A percentile compares a stretch with the other conserved stretches of the same genome.
Evolutionary conservation across 1,140 invertebrate genomes (phyloP).

Genomic region (Copidosoma floridanum): DNA sequence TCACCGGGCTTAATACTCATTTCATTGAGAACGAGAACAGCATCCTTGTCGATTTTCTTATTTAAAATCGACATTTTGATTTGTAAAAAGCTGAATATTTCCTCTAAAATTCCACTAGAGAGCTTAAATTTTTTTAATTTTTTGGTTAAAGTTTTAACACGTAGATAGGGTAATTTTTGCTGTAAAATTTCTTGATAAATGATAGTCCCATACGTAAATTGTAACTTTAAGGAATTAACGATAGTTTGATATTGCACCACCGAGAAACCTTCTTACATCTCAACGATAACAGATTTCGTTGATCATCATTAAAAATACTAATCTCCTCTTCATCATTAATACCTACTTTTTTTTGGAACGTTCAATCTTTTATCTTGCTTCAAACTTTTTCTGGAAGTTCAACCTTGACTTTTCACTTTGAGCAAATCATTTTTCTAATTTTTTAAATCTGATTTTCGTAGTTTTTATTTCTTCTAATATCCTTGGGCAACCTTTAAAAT

Average conservation of each 20-base stretch:
- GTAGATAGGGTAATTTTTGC: conserved; percentile 17
- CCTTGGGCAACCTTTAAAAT: too few relatives aligned
- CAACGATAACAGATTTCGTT: too few relatives aligned
- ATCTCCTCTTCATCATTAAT: too few relatives aligned
- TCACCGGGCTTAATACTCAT: conserved; percentile 2
- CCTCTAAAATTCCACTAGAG: conserved; percentile 16
- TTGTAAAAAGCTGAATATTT: conserved; percentile 23
- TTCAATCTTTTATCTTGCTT: too few relatives aligned
- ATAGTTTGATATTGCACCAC: conserved; percentile 21
- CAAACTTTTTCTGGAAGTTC: too few relatives aligned
- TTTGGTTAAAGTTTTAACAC: conserved; percentile 19
- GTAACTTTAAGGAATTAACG: conserved; percentile 19
- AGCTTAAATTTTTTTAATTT: conserved; percentile 22
- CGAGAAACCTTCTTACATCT: conserved; percentile 11
- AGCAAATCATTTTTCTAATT: too few relatives aligned
- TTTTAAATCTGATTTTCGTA: too few relatives aligned
- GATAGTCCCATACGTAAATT: conserved; percentile 18
- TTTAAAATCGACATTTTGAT: conserved; percentile 16
- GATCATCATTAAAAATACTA: too few relatives aligned
- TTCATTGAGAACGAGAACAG: conserved; percentile 24
- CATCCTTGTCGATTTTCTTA: conserved; percentile 16
- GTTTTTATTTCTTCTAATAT: too few relatives aligned
- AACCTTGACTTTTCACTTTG: too few relatives aligned
- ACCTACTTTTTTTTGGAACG: too few relatives aligned
- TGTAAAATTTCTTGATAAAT: conserved; percentile 23